Conservation (phyloP, 2,113 vertebrate species). For the Zosterops borbonicus region DNA sequence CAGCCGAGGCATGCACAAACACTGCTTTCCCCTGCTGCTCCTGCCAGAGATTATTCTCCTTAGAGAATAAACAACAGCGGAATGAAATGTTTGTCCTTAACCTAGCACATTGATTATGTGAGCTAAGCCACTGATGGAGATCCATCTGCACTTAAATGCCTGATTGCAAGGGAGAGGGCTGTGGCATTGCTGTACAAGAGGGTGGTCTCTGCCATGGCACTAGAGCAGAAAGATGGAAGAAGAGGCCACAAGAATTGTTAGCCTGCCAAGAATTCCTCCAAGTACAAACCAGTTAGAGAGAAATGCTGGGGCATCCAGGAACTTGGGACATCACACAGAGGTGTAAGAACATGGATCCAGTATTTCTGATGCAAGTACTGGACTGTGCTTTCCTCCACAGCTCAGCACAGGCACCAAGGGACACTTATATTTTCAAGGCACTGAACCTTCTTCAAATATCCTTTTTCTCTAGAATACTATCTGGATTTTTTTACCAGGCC, state of each 20-base stretch:
- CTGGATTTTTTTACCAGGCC: not conserved
- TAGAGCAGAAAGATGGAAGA: not conserved
- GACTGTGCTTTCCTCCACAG: not conserved
- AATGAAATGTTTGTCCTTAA: not conserved
- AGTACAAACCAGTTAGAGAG: not conserved
- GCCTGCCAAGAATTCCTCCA: not conserved
- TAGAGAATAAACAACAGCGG: not conserved
- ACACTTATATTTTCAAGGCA: not conserved
- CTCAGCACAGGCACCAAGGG: not conserved
- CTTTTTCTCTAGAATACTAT: not conserved
- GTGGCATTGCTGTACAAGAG: not conserved
- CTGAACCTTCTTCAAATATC: not conserved
- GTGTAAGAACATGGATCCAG: fast-evolving
- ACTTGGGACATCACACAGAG: not conserved
- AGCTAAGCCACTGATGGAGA: not conserved
- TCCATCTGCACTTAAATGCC: not conserved
- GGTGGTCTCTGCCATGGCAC: not conserved
- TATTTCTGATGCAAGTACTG: not conserved
- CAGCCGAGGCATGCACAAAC: fast-evolving
- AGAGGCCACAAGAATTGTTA: not conserved
- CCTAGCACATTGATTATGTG: not conserved
- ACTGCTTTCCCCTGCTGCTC: not conserved
- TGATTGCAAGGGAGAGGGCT: not conserved
- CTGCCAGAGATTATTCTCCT: not conserved
- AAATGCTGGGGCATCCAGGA: not conserved